Evolutionary conservation across 2,113 vertebrate species (phyloP).

Genomic region (Chrysemys picta): DNA sequence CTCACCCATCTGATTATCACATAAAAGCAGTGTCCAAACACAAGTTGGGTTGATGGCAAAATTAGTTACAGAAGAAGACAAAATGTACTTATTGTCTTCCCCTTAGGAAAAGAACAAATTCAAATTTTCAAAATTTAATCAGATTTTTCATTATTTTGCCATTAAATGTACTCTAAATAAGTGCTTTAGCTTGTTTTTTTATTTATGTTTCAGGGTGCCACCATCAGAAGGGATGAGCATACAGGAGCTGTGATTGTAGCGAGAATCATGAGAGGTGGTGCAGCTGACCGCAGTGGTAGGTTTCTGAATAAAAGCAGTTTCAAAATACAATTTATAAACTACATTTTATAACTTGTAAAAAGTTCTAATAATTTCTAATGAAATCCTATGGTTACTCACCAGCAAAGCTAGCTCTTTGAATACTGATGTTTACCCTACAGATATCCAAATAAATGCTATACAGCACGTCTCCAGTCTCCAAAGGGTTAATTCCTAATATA

Average conservation of each 20-base stretch:
- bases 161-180: not conserved
- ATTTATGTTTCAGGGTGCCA: constrained; percentile 86
- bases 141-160: rapidly evolving
- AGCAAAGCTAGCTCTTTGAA: not conserved
- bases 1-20: rapidly evolving
- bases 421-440: not conserved
- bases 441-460: not conserved
- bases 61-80: not conserved
- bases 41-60: not conserved
- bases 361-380: not conserved
- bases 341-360: not conserved
- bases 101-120: not conserved
- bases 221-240: constrained; percentile 91
- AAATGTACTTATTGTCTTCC: not conserved
- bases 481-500: not conserved
- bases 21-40: rapidly evolving
- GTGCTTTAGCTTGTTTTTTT: not conserved
- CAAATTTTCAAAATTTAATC: rapidly evolving
- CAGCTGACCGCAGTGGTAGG: constrained; percentile 93
- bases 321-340: not conserved
- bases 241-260: constrained; percentile 93
- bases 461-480: not conserved
- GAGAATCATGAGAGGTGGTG: constrained; percentile 94
- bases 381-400: not conserved
- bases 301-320: not conserved